These are phyloP conservation scores for Netelia fuscicornis DNA, from an alignment of 2,888 invertebrate genomes.

Conservation along the genomic window DNA sequence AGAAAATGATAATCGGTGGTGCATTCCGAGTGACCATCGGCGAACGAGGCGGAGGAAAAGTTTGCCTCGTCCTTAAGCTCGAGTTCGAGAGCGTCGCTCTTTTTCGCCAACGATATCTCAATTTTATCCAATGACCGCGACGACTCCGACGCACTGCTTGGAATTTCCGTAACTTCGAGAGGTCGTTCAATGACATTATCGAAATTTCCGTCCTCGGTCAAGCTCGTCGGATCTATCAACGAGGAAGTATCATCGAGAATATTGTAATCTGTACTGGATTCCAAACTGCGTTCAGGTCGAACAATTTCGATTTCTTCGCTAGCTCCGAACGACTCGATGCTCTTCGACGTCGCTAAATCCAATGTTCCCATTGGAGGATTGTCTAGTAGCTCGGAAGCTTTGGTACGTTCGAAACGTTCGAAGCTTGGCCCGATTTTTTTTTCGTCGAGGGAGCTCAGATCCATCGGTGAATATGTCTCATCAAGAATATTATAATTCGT, in stretches of 20 bases:
- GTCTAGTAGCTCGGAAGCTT: background rate
- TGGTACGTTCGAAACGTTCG: background rate
- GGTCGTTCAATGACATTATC: background rate
- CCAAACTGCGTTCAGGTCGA: constrained; percentile 62
- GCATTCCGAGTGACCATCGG: constrained; percentile 24
- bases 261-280: constrained; percentile 81
- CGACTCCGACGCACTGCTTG: background rate
- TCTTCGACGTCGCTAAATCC: background rate
- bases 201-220: constrained; percentile 25
- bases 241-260: constrained; percentile 78
- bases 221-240: constrained; percentile 68
- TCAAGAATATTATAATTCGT: constrained; percentile 77
- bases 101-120: background rate
- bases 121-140: background rate
- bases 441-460: constrained; percentile 60
- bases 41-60: background rate
- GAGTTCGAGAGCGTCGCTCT: background rate
- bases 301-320: constrained; percentile 23
- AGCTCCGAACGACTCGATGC: background rate
- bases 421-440: background rate
- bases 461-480: constrained; percentile 75
- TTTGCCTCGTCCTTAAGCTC: background rate
- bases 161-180: background rate
- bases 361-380: background rate
- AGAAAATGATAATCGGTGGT: constrained; percentile 30